These are phyloP conservation scores for Xylocopa sonorina DNA, from an alignment of 1,140 invertebrate genomes.

Conservation along the genomic window DNA sequence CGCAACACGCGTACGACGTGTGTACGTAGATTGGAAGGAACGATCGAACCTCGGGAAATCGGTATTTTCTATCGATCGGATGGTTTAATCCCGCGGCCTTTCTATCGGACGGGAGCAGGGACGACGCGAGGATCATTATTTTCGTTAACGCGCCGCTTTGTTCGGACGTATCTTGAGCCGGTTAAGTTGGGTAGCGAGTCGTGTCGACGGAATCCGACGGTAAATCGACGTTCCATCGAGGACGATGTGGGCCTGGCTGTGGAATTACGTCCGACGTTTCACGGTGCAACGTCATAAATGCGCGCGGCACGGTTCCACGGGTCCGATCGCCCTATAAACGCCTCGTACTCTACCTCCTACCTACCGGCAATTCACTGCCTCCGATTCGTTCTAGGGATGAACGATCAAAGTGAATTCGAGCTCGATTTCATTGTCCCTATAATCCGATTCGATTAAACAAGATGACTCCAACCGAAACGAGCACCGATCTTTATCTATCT, in stretches of 20 bases:
- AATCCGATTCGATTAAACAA: conserved; percentile 14
- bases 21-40: neutral
- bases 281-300: conserved; percentile 26
- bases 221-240: neutral
- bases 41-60: neutral
- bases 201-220: neutral
- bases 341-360: conserved; percentile 1
- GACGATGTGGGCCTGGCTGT: too few species aligned
- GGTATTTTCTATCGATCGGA: conserved; percentile 23
- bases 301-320: neutral
- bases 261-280: conserved; percentile 28
- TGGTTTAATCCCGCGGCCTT: conserved; percentile 25
- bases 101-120: neutral
- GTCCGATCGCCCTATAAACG: conserved; percentile 13
- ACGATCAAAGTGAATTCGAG: conserved; percentile 28
- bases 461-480: neutral
- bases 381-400: neutral
- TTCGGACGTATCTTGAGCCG: neutral
- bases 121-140: conserved; percentile 27
- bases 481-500: neutral
- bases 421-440: neutral
- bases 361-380: conserved; percentile 5
- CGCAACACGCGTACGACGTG: neutral
- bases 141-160: conserved; percentile 33
- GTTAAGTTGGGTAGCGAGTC: conserved; percentile 11